Base-by-base conservation (phyloP, 2,888 invertebrate species). In the Eupithecia abbreviata region DNA sequence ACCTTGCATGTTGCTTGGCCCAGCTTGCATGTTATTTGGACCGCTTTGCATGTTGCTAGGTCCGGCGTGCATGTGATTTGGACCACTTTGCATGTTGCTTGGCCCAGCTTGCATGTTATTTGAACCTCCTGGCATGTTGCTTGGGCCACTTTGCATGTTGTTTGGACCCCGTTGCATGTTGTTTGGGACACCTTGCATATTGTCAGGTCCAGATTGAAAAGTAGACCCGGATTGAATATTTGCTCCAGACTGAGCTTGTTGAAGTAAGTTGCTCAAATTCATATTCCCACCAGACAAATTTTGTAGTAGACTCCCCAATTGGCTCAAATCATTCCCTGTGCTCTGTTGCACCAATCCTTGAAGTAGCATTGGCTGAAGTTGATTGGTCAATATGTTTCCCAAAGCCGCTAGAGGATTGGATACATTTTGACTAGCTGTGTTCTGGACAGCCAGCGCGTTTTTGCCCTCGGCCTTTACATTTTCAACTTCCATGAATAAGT, bases 351-450 rank as follows among this genome's bases (percentile, higher is more conserved):
- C 3, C 3, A 77, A 58, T n/a, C 42, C 45, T 74, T 78, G 75
- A 15, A 78, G 51, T 62, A 76, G 71, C 42, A 75, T 51, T 13
- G 78, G 73, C 62, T 78, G 78, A 2, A 73, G 45, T 66, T 74
- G 77, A 15, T 62, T 74, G 45, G 77, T 55, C 13, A 72, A 55
- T 30, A 78, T 47, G 7, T n/a, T 75, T 9, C 75, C 62, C 10
- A 78, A 65, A 4, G 55, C 51, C 6, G 75, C 62, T 3, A 75
- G 12, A 15, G 73, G 75, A 45, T 78, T 75, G 4, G 69, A 15
- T 5, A 58, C 71, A 15, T 43, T 70, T 18, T 51, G 70, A 9
- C 51, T 75, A 13, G 10, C 42, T 18, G 49, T n/a, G 30, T 62
- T 65, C 55, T 72, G 68, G 3, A 45, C 41, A 13, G 6, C 47